These are phyloP conservation scores for Donacobius atricapilla DNA, from an alignment of 2,113 vertebrate genomes.

Conservation along the genomic window DNA sequence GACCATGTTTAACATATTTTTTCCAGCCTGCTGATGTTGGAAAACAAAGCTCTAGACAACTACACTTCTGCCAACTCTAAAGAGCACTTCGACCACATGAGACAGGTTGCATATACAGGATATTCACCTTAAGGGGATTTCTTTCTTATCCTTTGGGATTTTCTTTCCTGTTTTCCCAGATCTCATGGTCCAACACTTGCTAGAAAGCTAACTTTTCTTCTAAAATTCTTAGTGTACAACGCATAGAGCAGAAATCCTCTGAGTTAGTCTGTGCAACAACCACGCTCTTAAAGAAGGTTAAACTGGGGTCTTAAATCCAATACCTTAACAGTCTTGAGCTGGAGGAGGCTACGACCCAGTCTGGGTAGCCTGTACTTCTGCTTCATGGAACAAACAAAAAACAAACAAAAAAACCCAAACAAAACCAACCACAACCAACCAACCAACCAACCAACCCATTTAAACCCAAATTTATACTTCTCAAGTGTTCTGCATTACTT, in stretches of 20 bases:
- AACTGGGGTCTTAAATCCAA: not conserved
- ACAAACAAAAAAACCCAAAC: not conserved
- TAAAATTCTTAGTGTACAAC: not conserved
- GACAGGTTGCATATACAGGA: not conserved
- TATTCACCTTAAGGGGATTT: not conserved
- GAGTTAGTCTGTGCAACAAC: not conserved
- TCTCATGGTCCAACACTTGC: not conserved
- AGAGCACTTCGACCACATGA: not conserved
- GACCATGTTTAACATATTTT: not conserved
- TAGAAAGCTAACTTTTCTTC: not conserved
- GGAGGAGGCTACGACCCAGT: not conserved
- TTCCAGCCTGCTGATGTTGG: not conserved
- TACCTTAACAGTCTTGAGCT: not conserved
- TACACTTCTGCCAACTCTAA: not conserved
- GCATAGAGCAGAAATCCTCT: not conserved
- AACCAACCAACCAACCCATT: not conserved
- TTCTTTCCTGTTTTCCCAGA: not conserved
- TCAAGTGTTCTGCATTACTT: not conserved
- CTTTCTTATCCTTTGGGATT: not conserved
- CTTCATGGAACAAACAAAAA: not conserved
- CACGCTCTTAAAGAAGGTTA: not conserved
- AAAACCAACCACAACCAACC: no score
- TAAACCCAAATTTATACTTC: not conserved
- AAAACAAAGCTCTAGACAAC: not conserved
- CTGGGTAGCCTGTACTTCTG: not conserved